A percentile compares a stretch with the other conserved stretches of the same genome.
Evolutionary conservation across 2,113 vertebrate species (phyloP).

Genomic region (Aviceda subcristata): DNA sequence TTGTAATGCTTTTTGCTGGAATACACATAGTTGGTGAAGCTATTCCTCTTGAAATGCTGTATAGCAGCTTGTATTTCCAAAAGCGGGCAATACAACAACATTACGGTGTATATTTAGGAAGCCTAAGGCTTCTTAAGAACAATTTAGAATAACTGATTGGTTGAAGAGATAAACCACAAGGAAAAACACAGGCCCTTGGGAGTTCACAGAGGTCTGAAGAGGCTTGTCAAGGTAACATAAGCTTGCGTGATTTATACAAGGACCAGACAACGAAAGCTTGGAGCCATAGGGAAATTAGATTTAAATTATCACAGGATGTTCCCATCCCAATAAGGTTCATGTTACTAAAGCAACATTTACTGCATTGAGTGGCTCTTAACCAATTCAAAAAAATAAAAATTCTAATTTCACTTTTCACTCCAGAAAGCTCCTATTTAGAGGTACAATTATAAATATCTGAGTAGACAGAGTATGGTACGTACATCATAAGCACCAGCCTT

Average conservation of each 20-base stretch:
- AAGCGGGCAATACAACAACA: background rate
- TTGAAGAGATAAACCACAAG: background rate
- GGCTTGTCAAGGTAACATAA: background rate
- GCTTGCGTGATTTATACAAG: background rate
- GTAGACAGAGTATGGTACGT: conserved; percentile 7
- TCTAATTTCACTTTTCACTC: background rate
- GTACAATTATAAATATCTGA: background rate
- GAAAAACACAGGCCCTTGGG: background rate
- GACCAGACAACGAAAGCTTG: background rate
- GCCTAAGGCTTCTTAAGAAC: background rate
- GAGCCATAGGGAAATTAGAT: background rate
- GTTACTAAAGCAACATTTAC: background rate
- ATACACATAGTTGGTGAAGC: background rate
- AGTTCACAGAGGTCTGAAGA: background rate
- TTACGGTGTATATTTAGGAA: background rate
- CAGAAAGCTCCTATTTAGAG: background rate
- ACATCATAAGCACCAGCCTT: conserved; percentile 97
- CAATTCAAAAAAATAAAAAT: background rate
- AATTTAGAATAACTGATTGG: background rate
- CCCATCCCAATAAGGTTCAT: background rate
- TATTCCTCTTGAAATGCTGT: background rate
- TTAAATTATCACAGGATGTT: background rate
- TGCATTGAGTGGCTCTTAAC: background rate
- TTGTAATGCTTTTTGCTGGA: background rate
- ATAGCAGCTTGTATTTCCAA: background rate